phyloP scores from a whole-genome alignment of 2,113 vertebrate genomes.

The Gadus macrocephalus region DNA sequence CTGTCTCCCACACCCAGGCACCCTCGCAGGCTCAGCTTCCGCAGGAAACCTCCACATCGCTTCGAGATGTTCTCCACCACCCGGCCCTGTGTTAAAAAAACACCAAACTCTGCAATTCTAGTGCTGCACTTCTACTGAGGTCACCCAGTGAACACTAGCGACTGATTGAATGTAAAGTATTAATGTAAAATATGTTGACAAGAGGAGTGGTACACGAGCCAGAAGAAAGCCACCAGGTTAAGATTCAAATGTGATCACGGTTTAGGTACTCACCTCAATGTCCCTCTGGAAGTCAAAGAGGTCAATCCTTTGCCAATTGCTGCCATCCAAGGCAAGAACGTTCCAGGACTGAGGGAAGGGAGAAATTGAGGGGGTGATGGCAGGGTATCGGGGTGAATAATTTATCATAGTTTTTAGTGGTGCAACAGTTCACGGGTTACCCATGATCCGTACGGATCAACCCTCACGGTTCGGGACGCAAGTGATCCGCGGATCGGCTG shows the following conservation, averaged over 20 bases:
- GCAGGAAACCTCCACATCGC: constrained; percentile 94
- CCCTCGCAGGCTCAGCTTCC: constrained; percentile 91
- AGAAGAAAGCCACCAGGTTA: too few relatives aligned
- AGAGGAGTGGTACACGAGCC: too few relatives aligned
- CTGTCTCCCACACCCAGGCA: constrained; percentile 95
- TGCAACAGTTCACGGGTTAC: too few relatives aligned
- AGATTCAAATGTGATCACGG: neutral
- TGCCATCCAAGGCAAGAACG: constrained; percentile 95
- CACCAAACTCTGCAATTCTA: neutral
- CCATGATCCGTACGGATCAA: too few relatives aligned
- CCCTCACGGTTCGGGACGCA: too few relatives aligned
- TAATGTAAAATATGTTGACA: too few relatives aligned
- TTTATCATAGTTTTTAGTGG: too few relatives aligned
- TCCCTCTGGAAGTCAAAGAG: constrained; percentile 99
- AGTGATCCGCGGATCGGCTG: too few relatives aligned
- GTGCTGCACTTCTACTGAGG: neutral
- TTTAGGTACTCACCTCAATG: constrained; percentile 81
- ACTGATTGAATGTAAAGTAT: too few relatives aligned
- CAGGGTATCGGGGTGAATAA: too few relatives aligned
- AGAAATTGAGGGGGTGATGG: constrained; percentile 1
- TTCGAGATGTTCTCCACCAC: constrained; percentile 99
- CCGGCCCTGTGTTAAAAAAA: constrained; percentile 76
- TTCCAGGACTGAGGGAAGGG: constrained; percentile 86
- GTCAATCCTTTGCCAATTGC: constrained; percentile 98
- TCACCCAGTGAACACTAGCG: neutral